Base-by-base conservation (phyloP, 2,888 invertebrate species). In the Volucella inflata region DNA sequence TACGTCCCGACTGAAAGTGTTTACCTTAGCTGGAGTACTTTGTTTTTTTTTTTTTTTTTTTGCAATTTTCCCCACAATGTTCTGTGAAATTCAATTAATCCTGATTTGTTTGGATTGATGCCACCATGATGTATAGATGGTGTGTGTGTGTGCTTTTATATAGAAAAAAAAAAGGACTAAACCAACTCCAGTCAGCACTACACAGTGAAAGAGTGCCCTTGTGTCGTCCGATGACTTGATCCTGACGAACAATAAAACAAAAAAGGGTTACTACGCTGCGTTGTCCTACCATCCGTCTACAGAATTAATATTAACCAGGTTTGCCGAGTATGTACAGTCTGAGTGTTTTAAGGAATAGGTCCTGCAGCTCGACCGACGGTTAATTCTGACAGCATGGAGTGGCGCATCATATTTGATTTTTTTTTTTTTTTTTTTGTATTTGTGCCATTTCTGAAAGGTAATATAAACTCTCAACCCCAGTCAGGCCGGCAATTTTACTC, bases 91-190 rank as follows among this genome's bases (percentile, higher is more conserved):
- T 83, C 78, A 83, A 83, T 83, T 83, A 78, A 78, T 83, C 72
- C 74, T 78, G 83, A 78, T 78, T 83, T 83, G 83, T 74, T 78
- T 83, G 74, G 68, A 83, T 78, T 77, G 77, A 83, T 71, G 71
- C 48, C 46, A 48, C 9, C 53, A 14, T 59, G 55, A 70, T 57
- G 55, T 57, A 55, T 68, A 40, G 44, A 14, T 46, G 12, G 51
- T 36, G 9, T n/a, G 21, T 12, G 17, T 10, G 16, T n/a, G n/a
- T n/a, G n/a, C n/a, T n/a, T n/a, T n/a, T n/a, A n/a, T n/a, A 17
- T 9, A 42, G 11, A 30, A n/a, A 48, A 30, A 30, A 42, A 53
- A 42, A 21, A 30, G 30, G 30, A 30, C 4, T 30, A 21, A 21
- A 17, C 8, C 11, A 21, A 53, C 14, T 3, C 2, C n/a, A 55